These are phyloP conservation scores for Drosophila saltans DNA, from an alignment of 1,140 invertebrate species.

Conservation along the genomic window DNA sequence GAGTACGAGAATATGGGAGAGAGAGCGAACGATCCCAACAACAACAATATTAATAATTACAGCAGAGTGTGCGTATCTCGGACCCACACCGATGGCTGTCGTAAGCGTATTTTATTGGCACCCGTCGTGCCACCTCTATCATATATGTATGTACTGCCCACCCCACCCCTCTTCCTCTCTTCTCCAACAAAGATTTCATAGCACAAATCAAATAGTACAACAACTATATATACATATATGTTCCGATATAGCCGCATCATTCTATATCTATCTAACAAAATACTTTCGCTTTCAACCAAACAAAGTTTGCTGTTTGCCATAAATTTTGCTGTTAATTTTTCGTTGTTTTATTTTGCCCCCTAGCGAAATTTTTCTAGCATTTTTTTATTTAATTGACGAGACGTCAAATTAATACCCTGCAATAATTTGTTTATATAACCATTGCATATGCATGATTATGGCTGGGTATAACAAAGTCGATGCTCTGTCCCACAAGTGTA, in stretches of 20 bases:
- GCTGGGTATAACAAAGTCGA: too few relatives aligned
- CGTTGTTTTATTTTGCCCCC: background rate
- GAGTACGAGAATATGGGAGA: background rate
- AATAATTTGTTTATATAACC: background rate
- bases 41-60: constrained; percentile 66
- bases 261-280: constrained; percentile 10
- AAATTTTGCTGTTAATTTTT: constrained; percentile 8
- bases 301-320: constrained; percentile 43
- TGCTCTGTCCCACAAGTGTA: too few relatives aligned
- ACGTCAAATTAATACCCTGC: background rate
- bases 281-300: constrained; percentile 65
- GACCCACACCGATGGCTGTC: constrained; percentile 41
- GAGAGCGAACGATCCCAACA: background rate
- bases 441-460: too few relatives aligned
- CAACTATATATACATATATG: background rate
- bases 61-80: constrained; percentile 38
- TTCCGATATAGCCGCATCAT: background rate
- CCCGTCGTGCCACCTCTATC: background rate
- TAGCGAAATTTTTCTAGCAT: background rate
- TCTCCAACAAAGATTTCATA: constrained; percentile 13
- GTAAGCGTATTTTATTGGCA: constrained; percentile 76
- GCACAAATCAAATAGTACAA: constrained; percentile 40
- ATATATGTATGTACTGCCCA: too few relatives aligned
- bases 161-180: too few relatives aligned
- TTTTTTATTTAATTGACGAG: background rate